Conservation (phyloP, 1,140 invertebrate genomes). For the Proctacanthus coquilletti region DNA sequence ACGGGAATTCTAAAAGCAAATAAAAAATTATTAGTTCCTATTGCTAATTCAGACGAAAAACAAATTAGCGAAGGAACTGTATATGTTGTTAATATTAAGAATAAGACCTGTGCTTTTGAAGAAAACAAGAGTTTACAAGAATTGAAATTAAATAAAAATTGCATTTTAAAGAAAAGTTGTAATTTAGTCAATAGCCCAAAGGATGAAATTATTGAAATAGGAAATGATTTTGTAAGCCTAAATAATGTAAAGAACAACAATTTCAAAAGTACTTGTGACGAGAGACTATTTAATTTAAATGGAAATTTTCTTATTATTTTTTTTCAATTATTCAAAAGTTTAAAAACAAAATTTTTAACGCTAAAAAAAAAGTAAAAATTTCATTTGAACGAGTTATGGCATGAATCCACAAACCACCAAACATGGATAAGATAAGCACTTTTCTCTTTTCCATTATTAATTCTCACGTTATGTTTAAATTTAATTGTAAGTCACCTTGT, state of each 20-base stretch:
- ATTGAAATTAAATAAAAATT: not conserved
- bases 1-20: not conserved
- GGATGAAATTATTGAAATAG: not conserved
- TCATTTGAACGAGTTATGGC: too few relatives aligned
- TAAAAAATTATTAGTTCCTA: not conserved
- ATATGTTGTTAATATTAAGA: too few relatives aligned
- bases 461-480: too few relatives aligned
- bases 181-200: not conserved
- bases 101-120: not conserved
- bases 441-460: too few relatives aligned
- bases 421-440: too few relatives aligned
- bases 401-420: too few relatives aligned
- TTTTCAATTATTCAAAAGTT: too few relatives aligned
- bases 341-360: too few relatives aligned
- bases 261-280: not conserved
- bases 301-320: not conserved
- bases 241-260: not conserved
- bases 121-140: not conserved
- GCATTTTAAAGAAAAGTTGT: not conserved
- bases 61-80: too few relatives aligned
- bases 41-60: not conserved
- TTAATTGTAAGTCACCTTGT: too few relatives aligned
- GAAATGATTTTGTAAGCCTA: not conserved
- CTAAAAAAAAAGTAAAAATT: too few relatives aligned
- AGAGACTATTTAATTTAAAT: not conserved